Evolutionary conservation across 1,140 invertebrate genomes (phyloP), one percentile per base, ranked within the genome.

Genomic region (Ceratosolen solmsi): DNA sequence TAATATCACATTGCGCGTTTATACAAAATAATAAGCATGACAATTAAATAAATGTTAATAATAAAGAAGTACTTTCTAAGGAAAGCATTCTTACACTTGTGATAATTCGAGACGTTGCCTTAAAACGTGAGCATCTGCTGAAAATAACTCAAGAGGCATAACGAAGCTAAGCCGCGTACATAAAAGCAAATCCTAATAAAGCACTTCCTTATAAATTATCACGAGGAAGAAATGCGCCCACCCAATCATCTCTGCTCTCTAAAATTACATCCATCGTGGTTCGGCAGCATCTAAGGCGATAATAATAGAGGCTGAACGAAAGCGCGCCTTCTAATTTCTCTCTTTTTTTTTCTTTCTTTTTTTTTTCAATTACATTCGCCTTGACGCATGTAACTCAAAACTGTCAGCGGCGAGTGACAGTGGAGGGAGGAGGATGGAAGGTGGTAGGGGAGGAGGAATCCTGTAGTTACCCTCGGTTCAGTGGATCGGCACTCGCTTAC

Each of bases 271-370:
- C 22, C 38, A 70, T 65, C 36, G 22, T 15, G 68, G 20, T 11
- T 46, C 68, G 22, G 38, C 68, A 15, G 4, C 68, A 11, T 70
- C 36, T 36, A 46, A 25, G 46, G 22, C 68, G 68, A 70, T 70
- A 70, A 46, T 70, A 70, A 70, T 70, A 46, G 68, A 70, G 46
- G 68, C 13, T 46, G 36, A 5, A 38, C 36, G n/a, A n/a, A 46
- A 46, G 38, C 36, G 58, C 58, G 38, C 68, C 68, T 70, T 70
- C n/a, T 70, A 41, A 70, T 72, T 25, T 33, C n/a, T 30, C 20
- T 20, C 15, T 72, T 30, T 22, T 20, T 68, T 36, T 68, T 15
- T 68, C 20, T 38, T 22, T 68, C 30, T 38, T 36, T 38, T n/a
- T n/a, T n/a, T n/a, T n/a, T n/a, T n/a, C n/a, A n/a, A n/a, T n/a